Percentiles rank a stretch among this genome's conserved stretches.
Evolutionary conservation across 1,140 invertebrate species (phyloP).

Genomic region (Chionoecetes opilio): DNA sequence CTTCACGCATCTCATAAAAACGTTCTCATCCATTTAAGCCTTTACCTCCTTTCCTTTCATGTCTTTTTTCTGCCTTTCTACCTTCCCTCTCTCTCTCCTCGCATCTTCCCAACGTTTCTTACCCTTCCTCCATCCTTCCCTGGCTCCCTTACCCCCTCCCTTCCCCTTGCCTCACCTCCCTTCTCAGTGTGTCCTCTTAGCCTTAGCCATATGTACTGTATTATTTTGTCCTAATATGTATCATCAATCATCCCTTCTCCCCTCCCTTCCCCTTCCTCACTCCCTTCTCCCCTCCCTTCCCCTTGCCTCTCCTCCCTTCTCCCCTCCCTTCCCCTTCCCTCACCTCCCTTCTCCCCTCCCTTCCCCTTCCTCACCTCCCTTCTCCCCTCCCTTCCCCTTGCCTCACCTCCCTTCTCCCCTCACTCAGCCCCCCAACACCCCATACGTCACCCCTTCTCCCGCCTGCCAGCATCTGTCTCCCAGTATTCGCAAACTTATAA

Average conservation of each 20-base stretch:
- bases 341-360: not conserved
- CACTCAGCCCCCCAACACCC: not conserved
- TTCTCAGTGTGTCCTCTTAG: no score
- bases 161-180: not conserved
- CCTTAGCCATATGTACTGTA: no score
- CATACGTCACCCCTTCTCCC: slow-evolving; percentile 22
- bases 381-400: not conserved
- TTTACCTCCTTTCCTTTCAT: slow-evolving; percentile 37
- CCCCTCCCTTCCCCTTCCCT: not conserved
- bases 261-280: not conserved
- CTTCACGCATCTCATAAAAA: slow-evolving; percentile 20
- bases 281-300: not conserved
- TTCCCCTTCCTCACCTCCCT: not conserved
- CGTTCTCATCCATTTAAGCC: slow-evolving; percentile 16
- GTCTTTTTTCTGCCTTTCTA: slow-evolving; percentile 9
- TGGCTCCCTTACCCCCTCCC: not conserved
- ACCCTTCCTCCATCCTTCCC: not conserved
- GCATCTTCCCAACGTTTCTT: not conserved
- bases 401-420: not conserved
- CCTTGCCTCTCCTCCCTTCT: not conserved
- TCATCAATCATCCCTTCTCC: not conserved
- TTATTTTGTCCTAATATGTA: no score
- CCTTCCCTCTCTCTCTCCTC: not conserved
- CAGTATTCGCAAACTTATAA: slow-evolving; percentile 5
- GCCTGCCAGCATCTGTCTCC: slow-evolving; percentile 40